These are phyloP conservation scores for Xanthia togata DNA, from an alignment of 2,888 invertebrate genomes.

Conservation along the genomic window DNA sequence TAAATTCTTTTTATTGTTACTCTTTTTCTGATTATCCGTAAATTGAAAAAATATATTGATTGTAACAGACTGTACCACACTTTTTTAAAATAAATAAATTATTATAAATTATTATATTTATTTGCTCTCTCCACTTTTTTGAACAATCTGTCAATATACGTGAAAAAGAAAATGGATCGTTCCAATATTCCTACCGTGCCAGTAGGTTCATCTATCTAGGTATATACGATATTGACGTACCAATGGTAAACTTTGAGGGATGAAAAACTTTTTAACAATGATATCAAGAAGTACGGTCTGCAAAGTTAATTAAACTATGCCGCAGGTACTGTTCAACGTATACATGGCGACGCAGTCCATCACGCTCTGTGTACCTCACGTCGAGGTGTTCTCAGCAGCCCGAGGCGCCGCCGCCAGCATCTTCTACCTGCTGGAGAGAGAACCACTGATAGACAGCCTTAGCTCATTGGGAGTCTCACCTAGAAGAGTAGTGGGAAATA, in stretches of 20 bases:
- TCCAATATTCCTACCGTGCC: not conserved
- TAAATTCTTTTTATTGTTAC: no score
- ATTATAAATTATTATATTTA: no score
- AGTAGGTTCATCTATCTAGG: not conserved
- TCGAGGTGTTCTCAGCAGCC: slow-evolving; percentile 93
- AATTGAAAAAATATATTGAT: no score
- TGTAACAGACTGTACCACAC: no score
- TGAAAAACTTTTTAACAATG: not conserved
- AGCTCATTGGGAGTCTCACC: slow-evolving; percentile 91
- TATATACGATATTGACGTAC: not conserved
- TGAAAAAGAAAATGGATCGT: not conserved
- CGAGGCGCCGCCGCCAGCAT: slow-evolving; percentile 93
- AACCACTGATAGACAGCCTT: slow-evolving; percentile 93
- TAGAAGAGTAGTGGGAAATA: slow-evolving; percentile 91
- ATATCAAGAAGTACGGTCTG: not conserved
- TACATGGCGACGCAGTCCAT: slow-evolving; percentile 94
- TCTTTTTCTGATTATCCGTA: no score
- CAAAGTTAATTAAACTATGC: not conserved
- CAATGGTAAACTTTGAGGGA: not conserved
- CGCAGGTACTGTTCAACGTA: slow-evolving; percentile 93
- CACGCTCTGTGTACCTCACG: slow-evolving; percentile 93
- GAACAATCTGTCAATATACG: no score
- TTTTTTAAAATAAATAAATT: no score
- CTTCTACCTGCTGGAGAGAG: slow-evolving; percentile 93
- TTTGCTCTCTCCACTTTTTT: not conserved